phyloP scores from a whole-genome alignment of 2,888 invertebrate species.

The Orchesellides sinensis region DNA sequence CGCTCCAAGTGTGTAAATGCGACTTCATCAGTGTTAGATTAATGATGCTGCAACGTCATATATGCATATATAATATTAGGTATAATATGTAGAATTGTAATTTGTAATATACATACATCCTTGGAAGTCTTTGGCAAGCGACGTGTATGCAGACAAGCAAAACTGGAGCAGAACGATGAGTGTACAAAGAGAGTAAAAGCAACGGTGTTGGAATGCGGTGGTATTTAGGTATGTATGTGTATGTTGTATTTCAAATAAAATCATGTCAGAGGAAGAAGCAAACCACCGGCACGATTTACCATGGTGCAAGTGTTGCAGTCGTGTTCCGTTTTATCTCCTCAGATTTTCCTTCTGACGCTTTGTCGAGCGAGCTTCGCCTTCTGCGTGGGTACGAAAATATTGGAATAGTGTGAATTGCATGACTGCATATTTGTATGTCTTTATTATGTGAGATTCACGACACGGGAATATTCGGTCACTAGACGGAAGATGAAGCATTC shows the following conservation, averaged over 20 bases:
- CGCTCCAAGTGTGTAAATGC: too few relatives aligned
- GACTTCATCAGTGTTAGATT: too few relatives aligned
- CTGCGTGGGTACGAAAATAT: constrained; percentile 16
- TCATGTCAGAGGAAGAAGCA: constrained; percentile 54
- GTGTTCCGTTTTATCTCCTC: not conserved
- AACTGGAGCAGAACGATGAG: constrained; percentile 61
- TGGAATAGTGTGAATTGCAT: constrained; percentile 33
- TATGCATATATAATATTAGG: too few relatives aligned
- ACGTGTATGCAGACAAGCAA: constrained; percentile 56
- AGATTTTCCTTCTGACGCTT: constrained; percentile 19
- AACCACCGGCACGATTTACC: constrained; percentile 41
- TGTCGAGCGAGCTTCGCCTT: constrained; percentile 33
- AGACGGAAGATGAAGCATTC: too few relatives aligned
- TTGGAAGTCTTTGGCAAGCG: constrained; percentile 64
- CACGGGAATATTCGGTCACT: not conserved
- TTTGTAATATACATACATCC: too few relatives aligned
- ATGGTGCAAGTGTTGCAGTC: not conserved
- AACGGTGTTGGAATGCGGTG: constrained; percentile 22
- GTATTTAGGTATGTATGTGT: too few relatives aligned
- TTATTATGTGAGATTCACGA: not conserved
- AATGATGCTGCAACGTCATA: too few relatives aligned
- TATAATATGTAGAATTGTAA: too few relatives aligned
- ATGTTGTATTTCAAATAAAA: constrained; percentile 44
- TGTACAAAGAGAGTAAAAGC: constrained; percentile 40
- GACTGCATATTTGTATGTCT: not conserved